A percentile compares a stretch with the other conserved stretches of the same genome.
Evolutionary conservation across 2,888 invertebrate genomes (phyloP).

Genomic region (Stenodera caucasica): DNA sequence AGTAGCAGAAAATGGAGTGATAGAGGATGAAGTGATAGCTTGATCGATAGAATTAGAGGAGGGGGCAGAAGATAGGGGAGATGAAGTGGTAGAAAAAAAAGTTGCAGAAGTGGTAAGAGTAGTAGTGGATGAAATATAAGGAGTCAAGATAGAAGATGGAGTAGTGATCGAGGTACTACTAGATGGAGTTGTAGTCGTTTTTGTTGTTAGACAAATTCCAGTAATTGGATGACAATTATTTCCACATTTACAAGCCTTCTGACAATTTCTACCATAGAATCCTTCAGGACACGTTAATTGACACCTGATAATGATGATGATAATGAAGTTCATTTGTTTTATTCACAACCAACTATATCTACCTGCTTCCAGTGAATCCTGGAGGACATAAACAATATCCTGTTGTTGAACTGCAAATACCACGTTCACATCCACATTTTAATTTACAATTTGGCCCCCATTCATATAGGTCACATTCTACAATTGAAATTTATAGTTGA

Average conservation of each 20-base stretch:
- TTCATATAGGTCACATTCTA: constrained; percentile 68
- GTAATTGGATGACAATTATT: constrained; percentile 22
- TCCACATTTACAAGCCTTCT: constrained; percentile 23
- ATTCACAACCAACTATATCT: constrained; percentile 43
- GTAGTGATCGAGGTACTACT: neutral
- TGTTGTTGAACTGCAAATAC: constrained; percentile 65
- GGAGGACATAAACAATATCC: constrained; percentile 69
- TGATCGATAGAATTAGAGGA: no score
- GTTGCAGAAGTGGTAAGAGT: constrained; percentile 1
- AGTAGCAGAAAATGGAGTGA: no score
- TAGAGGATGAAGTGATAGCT: no score
- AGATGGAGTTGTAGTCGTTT: neutral
- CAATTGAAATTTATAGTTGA: constrained; percentile 34
- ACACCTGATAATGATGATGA: constrained; percentile 19
- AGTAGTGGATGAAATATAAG: no score
- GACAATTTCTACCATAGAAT: constrained; percentile 26
- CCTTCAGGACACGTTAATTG: constrained; percentile 22
- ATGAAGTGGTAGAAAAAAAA: no score
- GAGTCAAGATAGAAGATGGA: no score
- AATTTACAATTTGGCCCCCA: constrained; percentile 78
- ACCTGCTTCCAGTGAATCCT: constrained; percentile 72
- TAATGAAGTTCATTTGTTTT: neutral
- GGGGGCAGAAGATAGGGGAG: no score
- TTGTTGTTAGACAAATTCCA: constrained; percentile 22
- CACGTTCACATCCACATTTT: constrained; percentile 65